Evolutionary conservation across 2,888 invertebrate species (phyloP), one percentile per base, ranked within the genome.

Genomic region (Rhodophaea formosa): DNA sequence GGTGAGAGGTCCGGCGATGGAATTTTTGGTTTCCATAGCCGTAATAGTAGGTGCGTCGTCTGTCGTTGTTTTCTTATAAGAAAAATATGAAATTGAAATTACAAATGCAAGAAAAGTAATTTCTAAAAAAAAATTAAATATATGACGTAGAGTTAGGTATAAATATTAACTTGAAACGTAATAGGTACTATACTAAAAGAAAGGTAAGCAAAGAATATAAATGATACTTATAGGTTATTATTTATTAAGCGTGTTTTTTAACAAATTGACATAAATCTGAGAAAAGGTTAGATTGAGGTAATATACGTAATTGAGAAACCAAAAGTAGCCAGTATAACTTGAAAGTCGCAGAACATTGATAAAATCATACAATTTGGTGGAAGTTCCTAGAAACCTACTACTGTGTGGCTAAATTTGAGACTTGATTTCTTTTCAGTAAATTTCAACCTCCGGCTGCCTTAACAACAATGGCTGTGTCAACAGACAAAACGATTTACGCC

Each of bases 401-500:
- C n/a, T 39, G 12, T 39, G n/a, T 39, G 23, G 23, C 23, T n/a
- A 12, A 16, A 16, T 51, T 39, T 7, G 7, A 17, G 16, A 39
- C 39, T 42, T 43, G 29, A 17, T 10, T 23, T 12, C 49, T 17
- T 29, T 42, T 30, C 7, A 29, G 53, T 53, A 59, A 59, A 57
- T 53, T 59, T 58, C 42, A 60, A 59, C 53, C 49, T 51, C 47
- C 58, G 62, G 59, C 55, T 47, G 53, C 59, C 59, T 57, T 59
- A 43, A 59, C 65, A 63, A 65, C 65, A 67, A 66, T 67, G 71
- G 68, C 62, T 62, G 63, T 65, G 69, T 69, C 68, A 64, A 64
- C 66, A 62, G 69, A 77, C 63, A 67, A 72, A 78, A 72, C 72
- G 65, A 79, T 80, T 76, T 77, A 76, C 72, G 66, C 67, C 65